Conservation (phyloP, 2,113 vertebrate genomes). For the Fulmarus glacialis region DNA sequence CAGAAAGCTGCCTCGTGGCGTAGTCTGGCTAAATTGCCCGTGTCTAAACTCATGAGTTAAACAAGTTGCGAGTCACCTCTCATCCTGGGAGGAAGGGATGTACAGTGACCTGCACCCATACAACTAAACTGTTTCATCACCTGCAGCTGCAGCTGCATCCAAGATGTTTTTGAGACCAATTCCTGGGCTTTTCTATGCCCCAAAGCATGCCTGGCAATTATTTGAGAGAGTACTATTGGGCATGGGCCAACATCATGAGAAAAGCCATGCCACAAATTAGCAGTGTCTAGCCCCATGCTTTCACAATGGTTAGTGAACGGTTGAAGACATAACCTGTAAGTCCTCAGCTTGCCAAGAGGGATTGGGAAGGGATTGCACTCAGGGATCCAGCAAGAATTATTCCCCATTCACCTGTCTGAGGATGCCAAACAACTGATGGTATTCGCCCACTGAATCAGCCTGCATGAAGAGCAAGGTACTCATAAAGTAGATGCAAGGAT, state of each 20-base stretch:
- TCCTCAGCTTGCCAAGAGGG: background rate
- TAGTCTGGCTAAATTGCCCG: background rate
- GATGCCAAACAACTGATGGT: background rate
- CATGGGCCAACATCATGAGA: background rate
- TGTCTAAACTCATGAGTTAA: background rate
- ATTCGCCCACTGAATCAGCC: background rate
- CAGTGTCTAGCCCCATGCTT: background rate
- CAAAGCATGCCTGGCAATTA: background rate
- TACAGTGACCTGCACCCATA: background rate
- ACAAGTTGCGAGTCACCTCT: background rate
- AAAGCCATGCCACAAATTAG: background rate
- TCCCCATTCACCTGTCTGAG: background rate
- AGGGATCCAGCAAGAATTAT: background rate
- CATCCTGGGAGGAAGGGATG: background rate
- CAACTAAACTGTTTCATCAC: background rate
- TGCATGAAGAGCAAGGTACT: background rate
- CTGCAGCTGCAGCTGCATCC: background rate
- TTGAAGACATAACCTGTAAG: background rate
- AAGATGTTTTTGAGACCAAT: background rate
- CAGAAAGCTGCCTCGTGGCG: background rate
- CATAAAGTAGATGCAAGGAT: background rate
- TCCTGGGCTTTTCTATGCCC: background rate
- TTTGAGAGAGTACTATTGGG: background rate
- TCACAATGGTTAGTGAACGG: background rate
- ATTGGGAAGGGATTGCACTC: accelerated